phyloP scores from a whole-genome alignment of 2,888 invertebrate genomes.

The Scrobipalpa costella region DNA sequence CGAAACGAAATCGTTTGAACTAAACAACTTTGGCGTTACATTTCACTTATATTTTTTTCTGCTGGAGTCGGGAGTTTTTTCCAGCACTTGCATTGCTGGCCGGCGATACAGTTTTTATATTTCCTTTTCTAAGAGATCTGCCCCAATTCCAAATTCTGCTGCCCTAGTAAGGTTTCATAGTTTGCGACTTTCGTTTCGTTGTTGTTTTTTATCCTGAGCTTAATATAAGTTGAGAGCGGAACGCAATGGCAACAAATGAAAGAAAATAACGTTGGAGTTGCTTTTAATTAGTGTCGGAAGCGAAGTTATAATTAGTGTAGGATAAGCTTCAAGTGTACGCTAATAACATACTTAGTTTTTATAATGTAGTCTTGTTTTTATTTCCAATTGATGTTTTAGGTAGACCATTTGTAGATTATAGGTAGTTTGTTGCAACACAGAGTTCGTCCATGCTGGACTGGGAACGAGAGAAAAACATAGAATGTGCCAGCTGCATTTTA shows the following conservation, averaged over 20 bases:
- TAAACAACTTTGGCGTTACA: conserved; percentile 15
- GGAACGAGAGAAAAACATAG: no score
- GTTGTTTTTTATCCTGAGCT: conserved; percentile 12
- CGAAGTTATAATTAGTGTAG: conserved; percentile 2
- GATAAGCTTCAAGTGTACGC: background rate
- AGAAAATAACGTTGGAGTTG: background rate
- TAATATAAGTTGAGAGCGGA: conserved; percentile 14
- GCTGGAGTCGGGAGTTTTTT: conserved; percentile 21
- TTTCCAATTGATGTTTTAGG: background rate
- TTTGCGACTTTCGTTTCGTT: conserved; percentile 12
- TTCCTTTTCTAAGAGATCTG: conserved; percentile 25
- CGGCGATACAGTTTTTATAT: conserved; percentile 19
- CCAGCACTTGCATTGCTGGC: conserved; percentile 25
- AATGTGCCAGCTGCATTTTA: no score
- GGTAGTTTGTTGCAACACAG: no score
- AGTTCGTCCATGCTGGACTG: no score
- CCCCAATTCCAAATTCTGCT: conserved; percentile 24
- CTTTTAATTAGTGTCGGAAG: conserved; percentile 5
- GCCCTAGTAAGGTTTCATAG: conserved; percentile 22
- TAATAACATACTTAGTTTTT: no score
- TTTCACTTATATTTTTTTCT: conserved; percentile 23
- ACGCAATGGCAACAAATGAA: conserved; percentile 8
- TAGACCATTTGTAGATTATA: no score
- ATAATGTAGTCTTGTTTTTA: background rate
- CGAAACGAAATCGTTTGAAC: conserved; percentile 11